phyloP scores from a whole-genome alignment of 2,888 invertebrate species.

The Phyllotreta cruciferae region DNA sequence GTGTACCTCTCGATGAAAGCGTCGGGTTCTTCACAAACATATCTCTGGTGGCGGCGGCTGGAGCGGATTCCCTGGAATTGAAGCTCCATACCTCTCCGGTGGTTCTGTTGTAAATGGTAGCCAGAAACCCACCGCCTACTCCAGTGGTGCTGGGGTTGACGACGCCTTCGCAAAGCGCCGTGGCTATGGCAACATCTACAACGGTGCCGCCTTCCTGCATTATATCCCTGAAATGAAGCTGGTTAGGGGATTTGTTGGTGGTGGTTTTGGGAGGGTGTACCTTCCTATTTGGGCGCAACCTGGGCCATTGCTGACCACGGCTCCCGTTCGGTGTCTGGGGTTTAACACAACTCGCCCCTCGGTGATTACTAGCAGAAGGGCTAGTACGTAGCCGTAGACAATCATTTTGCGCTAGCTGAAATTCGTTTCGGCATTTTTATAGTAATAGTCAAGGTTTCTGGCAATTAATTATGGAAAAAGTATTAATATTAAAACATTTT shows the following conservation, averaged over 20 bases:
- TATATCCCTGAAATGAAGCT: conserved; percentile 64
- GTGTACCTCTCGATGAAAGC: conserved; percentile 37
- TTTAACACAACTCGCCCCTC: neutral
- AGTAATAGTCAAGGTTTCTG: no score
- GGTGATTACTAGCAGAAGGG: neutral
- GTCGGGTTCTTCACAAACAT: conserved; percentile 65
- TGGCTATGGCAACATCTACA: conserved; percentile 86
- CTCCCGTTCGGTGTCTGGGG: conserved; percentile 9
- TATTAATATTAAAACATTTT: no score
- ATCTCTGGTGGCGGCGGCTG: conserved; percentile 67
- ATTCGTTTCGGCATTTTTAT: no score
- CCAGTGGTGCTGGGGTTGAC: conserved; percentile 87
- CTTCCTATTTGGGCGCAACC: conserved; percentile 40
- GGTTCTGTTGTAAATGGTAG: conserved; percentile 77
- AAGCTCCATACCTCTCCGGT: conserved; percentile 67
- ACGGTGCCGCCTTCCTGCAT: conserved; percentile 77
- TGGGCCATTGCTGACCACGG: conserved; percentile 39
- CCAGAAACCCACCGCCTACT: conserved; percentile 88
- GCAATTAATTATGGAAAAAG: no score
- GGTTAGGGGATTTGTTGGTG: neutral
- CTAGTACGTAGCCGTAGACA: neutral
- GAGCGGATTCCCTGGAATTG: conserved; percentile 82
- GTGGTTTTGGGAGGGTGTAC: conserved; percentile 17
- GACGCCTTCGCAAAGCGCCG: conserved; percentile 85
- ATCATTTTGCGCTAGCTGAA: no score